Base-by-base conservation (phyloP, 2,888 invertebrate genomes). In the Drosophila pegasa region DNA sequence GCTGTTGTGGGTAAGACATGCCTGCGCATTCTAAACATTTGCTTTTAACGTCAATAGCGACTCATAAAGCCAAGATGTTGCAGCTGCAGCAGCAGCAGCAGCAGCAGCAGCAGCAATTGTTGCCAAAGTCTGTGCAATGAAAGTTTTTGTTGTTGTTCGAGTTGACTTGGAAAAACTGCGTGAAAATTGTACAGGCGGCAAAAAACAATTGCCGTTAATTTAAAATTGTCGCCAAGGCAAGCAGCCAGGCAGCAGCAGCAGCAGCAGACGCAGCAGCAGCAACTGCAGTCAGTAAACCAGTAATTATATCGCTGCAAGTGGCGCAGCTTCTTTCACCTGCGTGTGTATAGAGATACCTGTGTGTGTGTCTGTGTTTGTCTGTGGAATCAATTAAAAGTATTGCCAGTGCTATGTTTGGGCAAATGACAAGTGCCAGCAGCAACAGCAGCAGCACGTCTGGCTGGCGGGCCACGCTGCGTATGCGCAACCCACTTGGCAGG, bases 361-460 rank as follows among this genome's bases (percentile, higher is more conserved):
- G 27, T 59, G 22, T 60, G 43, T 68, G 61, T 69, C 66, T 60
- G 59, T 54, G 58, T 74, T 50, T 73, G 66, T 70, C 66, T 77
- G 66, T 88, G 81, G 85, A 88, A 88, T 86, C 85, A 86, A 86
- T 86, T 86, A 86, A 88, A 86, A 88, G 87, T 87, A 86, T 87
- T 81, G 82, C 76, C 65, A 67, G 70, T 71, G 60, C 88, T 84
- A 73, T 76, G 81, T 87, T 87, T 88, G 85, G 85, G 79, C 89
- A 86, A 73, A 88, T 88, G 89, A 85, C 85, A 88, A 85, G 75
- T 77, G 76, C 68, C 80, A 86, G 48, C 55, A 61, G 33, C 58
- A 76, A 35, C 18, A 61, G 41, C 61, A 55, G 14, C 54, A 43
- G 27, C 43, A 29, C 29, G 48, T 37, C 51, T 54, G 45, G 56